Conservation (phyloP, 1,140 invertebrate genomes). For the Aleiodes sp. region DNA sequence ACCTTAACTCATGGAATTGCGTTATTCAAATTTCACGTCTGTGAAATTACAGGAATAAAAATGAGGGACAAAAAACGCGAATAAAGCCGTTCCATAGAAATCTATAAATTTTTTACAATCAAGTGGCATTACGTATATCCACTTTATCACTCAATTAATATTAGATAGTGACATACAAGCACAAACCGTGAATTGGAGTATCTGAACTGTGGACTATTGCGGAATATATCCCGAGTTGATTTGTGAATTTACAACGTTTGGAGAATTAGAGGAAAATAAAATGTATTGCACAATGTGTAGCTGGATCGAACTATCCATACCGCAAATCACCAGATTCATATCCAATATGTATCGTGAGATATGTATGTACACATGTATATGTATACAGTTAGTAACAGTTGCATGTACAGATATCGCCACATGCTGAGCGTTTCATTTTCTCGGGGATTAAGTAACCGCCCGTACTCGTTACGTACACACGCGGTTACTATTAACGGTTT, state of each 20-base stretch:
- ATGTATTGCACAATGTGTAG: neutral
- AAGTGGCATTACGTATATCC: too few relatives aligned
- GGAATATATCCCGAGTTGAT: neutral
- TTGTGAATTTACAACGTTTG: neutral
- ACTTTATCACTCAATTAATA: neutral
- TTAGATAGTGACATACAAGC: too few relatives aligned
- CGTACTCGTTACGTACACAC: conserved; percentile 57
- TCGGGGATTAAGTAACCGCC: conserved; percentile 62
- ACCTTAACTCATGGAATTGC: too few relatives aligned
- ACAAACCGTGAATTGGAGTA: too few relatives aligned
- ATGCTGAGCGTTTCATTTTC: conserved; percentile 58
- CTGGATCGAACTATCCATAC: neutral
- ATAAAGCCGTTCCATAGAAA: too few relatives aligned
- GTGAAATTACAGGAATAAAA: too few relatives aligned
- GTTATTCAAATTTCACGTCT: too few relatives aligned
- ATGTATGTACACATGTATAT: neutral
- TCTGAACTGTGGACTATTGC: neutral
- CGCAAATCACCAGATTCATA: neutral
- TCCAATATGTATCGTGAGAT: conserved; percentile 5
- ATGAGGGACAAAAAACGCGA: too few relatives aligned
- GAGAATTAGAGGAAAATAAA: conserved; percentile 3
- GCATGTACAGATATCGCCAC: neutral
- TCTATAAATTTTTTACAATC: too few relatives aligned
- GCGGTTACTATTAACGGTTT: conserved; percentile 62
- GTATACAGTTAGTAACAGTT: too few relatives aligned